Evolutionary conservation across 2,797 vertebrate genomes (phyloP).

Genomic region (Yasuhikotakia modesta): DNA sequence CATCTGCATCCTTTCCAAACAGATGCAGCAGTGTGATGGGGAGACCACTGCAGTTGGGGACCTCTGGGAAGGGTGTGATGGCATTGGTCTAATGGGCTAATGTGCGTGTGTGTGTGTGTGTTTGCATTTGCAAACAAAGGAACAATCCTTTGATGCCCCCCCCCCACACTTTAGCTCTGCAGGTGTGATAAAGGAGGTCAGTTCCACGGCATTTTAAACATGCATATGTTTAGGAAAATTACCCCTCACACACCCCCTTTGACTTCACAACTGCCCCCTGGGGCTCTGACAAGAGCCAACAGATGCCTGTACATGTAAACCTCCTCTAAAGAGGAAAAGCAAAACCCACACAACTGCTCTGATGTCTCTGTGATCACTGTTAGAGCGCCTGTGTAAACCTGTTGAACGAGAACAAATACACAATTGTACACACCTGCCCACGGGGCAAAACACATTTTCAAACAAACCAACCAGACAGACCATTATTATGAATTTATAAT

Average conservation of each 20-base stretch:
- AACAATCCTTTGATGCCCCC: constrained; percentile 73
- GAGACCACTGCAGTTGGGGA: constrained; percentile 63
- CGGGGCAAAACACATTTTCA: constrained; percentile 51
- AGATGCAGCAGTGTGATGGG: constrained; percentile 42
- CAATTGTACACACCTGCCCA: constrained; percentile 39
- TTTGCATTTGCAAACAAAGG: constrained; percentile 66
- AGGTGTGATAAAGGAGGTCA: constrained; percentile 77
- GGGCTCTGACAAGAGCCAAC: constrained; percentile 78
- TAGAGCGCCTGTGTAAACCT: constrained; percentile 71
- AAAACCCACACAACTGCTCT: constrained; percentile 67
- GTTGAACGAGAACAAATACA: constrained; percentile 58
- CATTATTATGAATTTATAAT: too few species aligned
- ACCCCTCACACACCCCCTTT: constrained; percentile 52
- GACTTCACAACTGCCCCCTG: constrained; percentile 54
- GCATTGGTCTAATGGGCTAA: constrained; percentile 61
- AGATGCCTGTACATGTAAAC: constrained; percentile 79
- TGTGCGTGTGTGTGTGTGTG: constrained; percentile 58
- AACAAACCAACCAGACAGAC: constrained; percentile 34
- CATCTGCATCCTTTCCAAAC: constrained; percentile 6
- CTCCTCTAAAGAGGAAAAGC: constrained; percentile 70
- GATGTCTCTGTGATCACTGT: constrained; percentile 69
- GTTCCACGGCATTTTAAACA: constrained; percentile 75
- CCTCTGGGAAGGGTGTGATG: constrained; percentile 70
- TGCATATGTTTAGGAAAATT: constrained; percentile 68
- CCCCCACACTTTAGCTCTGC: constrained; percentile 60